These are phyloP conservation scores for Erebia ligea DNA, from an alignment of 2,888 invertebrate species.

Conservation along the genomic window DNA sequence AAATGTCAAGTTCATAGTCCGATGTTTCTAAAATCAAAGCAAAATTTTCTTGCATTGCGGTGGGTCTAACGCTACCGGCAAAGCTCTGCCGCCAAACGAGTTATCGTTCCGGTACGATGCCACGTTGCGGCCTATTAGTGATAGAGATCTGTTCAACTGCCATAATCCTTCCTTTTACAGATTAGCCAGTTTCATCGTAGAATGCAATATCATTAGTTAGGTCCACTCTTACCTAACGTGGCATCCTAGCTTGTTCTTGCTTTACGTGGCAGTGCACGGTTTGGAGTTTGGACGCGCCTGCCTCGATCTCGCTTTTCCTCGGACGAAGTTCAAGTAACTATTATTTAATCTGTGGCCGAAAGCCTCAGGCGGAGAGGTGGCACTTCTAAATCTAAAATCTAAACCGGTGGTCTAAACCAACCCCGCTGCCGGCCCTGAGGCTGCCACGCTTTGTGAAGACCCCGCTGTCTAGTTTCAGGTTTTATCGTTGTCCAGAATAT, in stretches of 20 bases:
- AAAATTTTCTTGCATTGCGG: neutral
- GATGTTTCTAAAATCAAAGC: neutral
- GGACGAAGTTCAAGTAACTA: too few species aligned
- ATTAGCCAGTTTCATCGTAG: constrained; percentile 9
- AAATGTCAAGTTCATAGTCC: too few species aligned
- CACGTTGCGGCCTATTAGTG: constrained; percentile 15
- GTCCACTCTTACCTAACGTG: neutral
- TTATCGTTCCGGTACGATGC: constrained; percentile 17
- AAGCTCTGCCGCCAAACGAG: constrained; percentile 13
- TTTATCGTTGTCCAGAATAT: neutral
- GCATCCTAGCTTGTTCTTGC: neutral
- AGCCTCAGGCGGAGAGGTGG: too few species aligned
- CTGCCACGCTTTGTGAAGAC: neutral
- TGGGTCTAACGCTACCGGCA: constrained; percentile 11
- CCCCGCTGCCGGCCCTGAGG: neutral
- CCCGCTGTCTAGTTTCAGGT: neutral
- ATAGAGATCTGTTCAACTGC: constrained; percentile 16
- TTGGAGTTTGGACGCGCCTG: too few species aligned
- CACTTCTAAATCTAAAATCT: too few species aligned
- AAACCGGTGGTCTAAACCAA: too few species aligned
- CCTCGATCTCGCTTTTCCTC: too few species aligned
- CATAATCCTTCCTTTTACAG: constrained; percentile 15
- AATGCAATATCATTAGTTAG: neutral
- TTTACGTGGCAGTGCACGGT: neutral
- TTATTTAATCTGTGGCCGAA: too few species aligned